These are phyloP conservation scores for Eretmochelys imbricata DNA, from an alignment of 2,113 vertebrate species.

Conservation along the genomic window DNA sequence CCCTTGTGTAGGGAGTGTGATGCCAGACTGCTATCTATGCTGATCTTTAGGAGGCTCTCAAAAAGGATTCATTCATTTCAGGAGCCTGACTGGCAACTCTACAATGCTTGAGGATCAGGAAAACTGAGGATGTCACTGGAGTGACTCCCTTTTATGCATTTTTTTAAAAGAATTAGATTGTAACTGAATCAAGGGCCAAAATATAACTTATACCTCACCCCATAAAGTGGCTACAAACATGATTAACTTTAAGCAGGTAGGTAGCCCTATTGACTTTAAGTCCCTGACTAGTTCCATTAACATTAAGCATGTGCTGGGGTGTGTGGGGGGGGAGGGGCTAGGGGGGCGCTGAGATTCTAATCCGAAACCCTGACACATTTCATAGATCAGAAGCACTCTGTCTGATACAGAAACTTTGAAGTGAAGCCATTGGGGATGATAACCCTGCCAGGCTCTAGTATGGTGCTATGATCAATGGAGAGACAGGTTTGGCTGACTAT, in stretches of 20 bases:
- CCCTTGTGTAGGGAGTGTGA: not conserved
- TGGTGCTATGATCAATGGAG: not conserved
- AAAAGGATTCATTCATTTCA: not conserved
- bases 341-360: not conserved
- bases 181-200: not conserved
- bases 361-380: not conserved
- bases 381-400: not conserved
- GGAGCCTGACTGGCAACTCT: accelerated
- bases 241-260: not conserved
- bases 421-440: accelerated
- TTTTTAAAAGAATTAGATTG: not conserved
- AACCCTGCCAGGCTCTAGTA: not conserved
- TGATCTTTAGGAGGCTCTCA: not conserved
- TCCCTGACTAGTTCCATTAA: not conserved
- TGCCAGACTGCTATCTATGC: not conserved
- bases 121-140: not conserved
- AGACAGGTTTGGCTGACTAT: not conserved
- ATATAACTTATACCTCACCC: not conserved
- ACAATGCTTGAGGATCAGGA: not conserved
- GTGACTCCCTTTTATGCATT: not conserved
- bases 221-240: not conserved
- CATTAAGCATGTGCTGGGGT: not conserved
- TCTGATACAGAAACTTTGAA: not conserved
- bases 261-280: not conserved
- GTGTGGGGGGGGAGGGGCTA: no score